These are phyloP conservation scores for Ethmia dodecea DNA, from an alignment of 2,888 invertebrate species.

Conservation along the genomic window DNA sequence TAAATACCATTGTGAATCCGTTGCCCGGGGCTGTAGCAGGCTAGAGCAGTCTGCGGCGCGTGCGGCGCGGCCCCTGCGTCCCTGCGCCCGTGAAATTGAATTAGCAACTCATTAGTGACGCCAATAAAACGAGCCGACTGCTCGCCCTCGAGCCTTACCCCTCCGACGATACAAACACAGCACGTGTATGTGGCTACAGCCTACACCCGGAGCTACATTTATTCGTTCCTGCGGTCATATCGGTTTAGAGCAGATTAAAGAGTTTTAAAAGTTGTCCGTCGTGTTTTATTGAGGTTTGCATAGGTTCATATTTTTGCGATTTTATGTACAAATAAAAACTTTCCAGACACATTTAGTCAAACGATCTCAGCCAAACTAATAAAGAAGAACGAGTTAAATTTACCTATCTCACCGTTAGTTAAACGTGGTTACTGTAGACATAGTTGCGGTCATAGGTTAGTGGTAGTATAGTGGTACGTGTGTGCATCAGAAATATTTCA, in stretches of 20 bases:
- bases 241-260: too few species aligned
- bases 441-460: background rate
- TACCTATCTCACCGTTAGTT: background rate
- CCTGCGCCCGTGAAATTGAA: conserved; percentile 72
- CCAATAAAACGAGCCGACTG: conserved; percentile 65
- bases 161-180: conserved; percentile 7
- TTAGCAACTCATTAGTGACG: conserved; percentile 77
- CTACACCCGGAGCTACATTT: conserved; percentile 1
- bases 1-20: too few species aligned
- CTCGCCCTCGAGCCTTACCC: conserved; percentile 26
- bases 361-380: background rate
- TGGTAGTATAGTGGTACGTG: too few species aligned
- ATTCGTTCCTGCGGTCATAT: background rate
- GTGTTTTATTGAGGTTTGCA: too few species aligned
- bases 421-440: conserved; percentile 1
- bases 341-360: conserved; percentile 7
- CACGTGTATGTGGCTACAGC: background rate
- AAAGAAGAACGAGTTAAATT: background rate
- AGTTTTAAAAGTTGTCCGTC: too few species aligned
- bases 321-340: conserved; percentile 8
- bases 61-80: conserved; percentile 26
- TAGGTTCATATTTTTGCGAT: too few species aligned
- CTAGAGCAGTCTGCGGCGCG: conserved; percentile 4
- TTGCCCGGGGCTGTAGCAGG: background rate
- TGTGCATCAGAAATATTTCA: conserved; percentile 52